Conservation (phyloP, 2,888 invertebrate genomes). For the Drosophila melanosoma region DNA sequence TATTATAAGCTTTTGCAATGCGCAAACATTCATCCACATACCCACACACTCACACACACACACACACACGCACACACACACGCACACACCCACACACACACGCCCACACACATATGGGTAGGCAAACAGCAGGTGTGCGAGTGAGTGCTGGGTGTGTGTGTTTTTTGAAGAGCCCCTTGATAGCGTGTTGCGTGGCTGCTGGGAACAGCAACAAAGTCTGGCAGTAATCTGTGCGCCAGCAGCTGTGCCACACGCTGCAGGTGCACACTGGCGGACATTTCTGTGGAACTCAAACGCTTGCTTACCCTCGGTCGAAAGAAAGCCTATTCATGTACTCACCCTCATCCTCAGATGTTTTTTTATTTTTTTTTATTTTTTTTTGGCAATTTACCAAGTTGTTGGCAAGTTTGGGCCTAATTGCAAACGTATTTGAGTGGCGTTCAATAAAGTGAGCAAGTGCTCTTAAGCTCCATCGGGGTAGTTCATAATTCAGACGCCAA, state of each 20-base stretch:
- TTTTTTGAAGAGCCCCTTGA: conserved; percentile 71
- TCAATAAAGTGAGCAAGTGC: conserved; percentile 48
- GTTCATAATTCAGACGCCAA: conserved; percentile 73
- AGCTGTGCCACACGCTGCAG: conserved; percentile 46
- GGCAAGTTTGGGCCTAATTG: conserved; percentile 63
- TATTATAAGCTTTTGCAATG: conserved; percentile 60
- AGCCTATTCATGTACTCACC: conserved; percentile 14
- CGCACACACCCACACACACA: conserved; percentile 12
- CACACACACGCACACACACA: too few relatives aligned
- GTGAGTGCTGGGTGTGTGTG: conserved; percentile 19
- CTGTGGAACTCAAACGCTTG: conserved; percentile 25
- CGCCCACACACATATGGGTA: conserved; percentile 12
- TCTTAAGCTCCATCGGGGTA: conserved; percentile 47
- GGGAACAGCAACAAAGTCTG: conserved; percentile 19
- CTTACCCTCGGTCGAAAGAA: conserved; percentile 27
- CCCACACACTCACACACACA: conserved; percentile 15
- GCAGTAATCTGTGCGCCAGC: conserved; percentile 59
- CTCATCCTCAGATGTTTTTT: background rate
- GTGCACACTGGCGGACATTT: conserved; percentile 58
- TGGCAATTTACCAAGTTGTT: background rate
- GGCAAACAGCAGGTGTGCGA: conserved; percentile 40
- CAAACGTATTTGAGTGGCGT: conserved; percentile 59
- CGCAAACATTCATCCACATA: conserved; percentile 7
- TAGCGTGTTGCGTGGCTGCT: conserved; percentile 51
- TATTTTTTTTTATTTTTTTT: background rate